phyloP scores from a whole-genome alignment of 2,113 vertebrate genomes.

The Anser brachyrhynchus region DNA sequence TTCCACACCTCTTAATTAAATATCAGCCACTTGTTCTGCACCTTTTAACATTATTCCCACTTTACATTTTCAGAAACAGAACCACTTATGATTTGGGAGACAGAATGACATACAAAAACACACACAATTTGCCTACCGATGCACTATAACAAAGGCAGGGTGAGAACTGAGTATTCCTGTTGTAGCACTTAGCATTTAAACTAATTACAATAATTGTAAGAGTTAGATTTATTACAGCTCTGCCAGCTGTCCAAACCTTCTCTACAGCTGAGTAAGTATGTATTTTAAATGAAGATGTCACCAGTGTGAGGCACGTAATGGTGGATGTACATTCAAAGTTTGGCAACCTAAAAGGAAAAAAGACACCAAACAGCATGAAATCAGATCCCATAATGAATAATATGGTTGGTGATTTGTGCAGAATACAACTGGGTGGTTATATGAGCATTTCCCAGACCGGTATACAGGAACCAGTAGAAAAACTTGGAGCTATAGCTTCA shows the following conservation, averaged over 20 bases:
- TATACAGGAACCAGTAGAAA: neutral
- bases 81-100: neutral
- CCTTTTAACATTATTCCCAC: neutral
- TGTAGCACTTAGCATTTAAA: neutral
- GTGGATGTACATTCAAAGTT: neutral
- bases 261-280: neutral
- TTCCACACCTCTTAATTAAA: neutral
- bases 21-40: neutral
- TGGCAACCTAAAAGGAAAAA: conserved; percentile 10
- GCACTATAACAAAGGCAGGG: neutral
- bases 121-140: neutral
- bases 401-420: neutral
- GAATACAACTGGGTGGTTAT: neutral
- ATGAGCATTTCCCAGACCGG: neutral
- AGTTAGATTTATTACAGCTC: neutral
- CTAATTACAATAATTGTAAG: neutral
- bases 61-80: neutral
- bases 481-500: neutral
- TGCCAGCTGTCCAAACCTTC: neutral
- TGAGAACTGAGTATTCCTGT: neutral
- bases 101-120: neutral
- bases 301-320: neutral
- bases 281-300: conserved; percentile 17
- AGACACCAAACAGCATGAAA: neutral
- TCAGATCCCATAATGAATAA: neutral